Conservation (phyloP, 2,888 invertebrate species). For the Drosophila aldrichi region DNA sequence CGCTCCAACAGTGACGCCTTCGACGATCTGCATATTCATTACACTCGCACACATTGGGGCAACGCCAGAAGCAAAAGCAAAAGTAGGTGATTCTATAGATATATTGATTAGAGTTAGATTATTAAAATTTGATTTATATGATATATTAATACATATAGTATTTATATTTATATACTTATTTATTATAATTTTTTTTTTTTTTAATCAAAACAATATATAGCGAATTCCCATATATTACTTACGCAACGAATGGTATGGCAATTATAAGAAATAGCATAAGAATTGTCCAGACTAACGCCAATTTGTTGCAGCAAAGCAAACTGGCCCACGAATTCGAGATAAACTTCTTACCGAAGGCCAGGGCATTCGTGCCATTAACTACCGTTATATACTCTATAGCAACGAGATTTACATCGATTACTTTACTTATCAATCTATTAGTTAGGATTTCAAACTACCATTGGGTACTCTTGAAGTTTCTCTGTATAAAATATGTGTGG, state of each 20-base stretch:
- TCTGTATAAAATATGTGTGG: neutral
- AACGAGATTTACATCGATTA: neutral
- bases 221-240: constrained; percentile 43
- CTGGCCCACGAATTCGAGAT: constrained; percentile 85
- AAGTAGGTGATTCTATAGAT: constrained; percentile 80
- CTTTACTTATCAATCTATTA: too few relatives aligned
- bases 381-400: constrained; percentile 12
- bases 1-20: constrained; percentile 89
- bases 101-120: too few relatives aligned
- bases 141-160: too few relatives aligned
- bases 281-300: constrained; percentile 87
- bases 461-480: neutral
- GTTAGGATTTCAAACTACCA: neutral
- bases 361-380: neutral
- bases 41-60: constrained; percentile 88
- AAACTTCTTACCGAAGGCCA: constrained; percentile 73
- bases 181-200: too few relatives aligned
- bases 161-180: neutral
- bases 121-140: too few relatives aligned
- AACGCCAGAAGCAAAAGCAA: constrained; percentile 94
- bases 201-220: too few relatives aligned
- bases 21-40: constrained; percentile 88
- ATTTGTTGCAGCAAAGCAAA: constrained; percentile 83
- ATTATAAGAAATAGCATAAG: constrained; percentile 88
- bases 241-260: constrained; percentile 92